Conservation (phyloP, 2,888 invertebrate species). For the Acheta domesticus region DNA sequence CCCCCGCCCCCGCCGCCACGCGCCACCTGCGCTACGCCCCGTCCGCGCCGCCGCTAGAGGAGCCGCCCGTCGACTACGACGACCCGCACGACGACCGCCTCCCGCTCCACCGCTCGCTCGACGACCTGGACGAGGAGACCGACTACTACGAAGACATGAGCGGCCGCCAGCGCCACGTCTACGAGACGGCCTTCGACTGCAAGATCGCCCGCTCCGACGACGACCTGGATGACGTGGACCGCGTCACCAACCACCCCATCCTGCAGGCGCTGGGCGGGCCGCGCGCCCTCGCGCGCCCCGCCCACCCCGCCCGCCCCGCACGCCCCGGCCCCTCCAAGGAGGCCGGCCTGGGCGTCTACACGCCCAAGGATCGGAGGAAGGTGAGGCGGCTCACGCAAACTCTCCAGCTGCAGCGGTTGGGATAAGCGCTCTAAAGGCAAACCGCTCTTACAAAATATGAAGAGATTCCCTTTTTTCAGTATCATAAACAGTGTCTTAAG, state of each 20-base stretch:
- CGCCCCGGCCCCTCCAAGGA: slow-evolving; percentile 31
- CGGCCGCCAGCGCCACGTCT: slow-evolving; percentile 67
- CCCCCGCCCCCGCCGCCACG: slow-evolving; percentile 31
- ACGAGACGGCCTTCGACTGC: slow-evolving; percentile 87
- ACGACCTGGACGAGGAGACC: slow-evolving; percentile 32
- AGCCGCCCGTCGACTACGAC: slow-evolving; percentile 46
- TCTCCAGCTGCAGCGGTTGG: too few relatives aligned
- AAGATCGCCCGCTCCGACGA: slow-evolving; percentile 77
- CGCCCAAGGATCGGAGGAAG: slow-evolving; percentile 53
- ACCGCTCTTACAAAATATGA: too few relatives aligned
- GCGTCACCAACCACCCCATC: slow-evolving; percentile 76
- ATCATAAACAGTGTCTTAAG: too few relatives aligned
- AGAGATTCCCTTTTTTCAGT: too few relatives aligned
- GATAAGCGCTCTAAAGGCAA: too few relatives aligned
- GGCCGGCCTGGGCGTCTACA: slow-evolving; percentile 24
- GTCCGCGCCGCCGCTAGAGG: slow-evolving; percentile 47
- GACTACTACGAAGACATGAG: slow-evolving; percentile 53
- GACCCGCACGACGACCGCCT: slow-evolving; percentile 38
- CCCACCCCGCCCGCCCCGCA: neutral
- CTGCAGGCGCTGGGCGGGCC: slow-evolving; percentile 46
- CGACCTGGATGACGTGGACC: slow-evolving; percentile 76
- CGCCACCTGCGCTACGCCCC: neutral
- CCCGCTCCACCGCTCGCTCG: slow-evolving; percentile 41
- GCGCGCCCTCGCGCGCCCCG: neutral
- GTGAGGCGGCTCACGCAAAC: too few relatives aligned